Percentiles rank a stretch among this genome's conserved stretches.
These are phyloP conservation scores for Amphipyra tragopoginis DNA, from an alignment of 2,888 invertebrate species.

Conservation along the genomic window DNA sequence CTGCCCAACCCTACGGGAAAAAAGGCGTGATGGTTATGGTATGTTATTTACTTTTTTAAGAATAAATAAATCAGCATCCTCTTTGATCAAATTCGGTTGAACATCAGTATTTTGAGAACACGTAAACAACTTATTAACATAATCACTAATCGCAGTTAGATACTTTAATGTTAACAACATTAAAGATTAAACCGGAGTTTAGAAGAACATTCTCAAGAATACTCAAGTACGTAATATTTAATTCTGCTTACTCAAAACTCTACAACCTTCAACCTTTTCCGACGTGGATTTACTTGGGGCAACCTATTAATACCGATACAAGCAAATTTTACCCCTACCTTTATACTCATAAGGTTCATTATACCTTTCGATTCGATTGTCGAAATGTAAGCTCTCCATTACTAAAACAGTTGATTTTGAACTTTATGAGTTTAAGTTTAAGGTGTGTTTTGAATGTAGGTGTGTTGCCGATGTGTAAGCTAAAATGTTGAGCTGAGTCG, in stretches of 20 bases:
- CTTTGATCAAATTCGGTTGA: not conserved
- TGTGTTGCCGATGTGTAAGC: constrained; percentile 32
- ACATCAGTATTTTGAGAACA: constrained; percentile 17
- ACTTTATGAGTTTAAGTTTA: constrained; percentile 1
- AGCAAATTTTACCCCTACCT: constrained; percentile 7
- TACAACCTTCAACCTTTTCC: constrained; percentile 51
- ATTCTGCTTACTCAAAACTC: constrained; percentile 55
- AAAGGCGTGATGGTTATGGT: no score
- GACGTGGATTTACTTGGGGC: constrained; percentile 42
- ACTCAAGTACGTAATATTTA: constrained; percentile 56
- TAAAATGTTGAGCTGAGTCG: constrained; percentile 38
- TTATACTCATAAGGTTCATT: not conserved
- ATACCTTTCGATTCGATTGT: not conserved
- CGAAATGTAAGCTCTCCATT: constrained; percentile 33
- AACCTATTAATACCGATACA: constrained; percentile 30
- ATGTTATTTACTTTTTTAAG: no score
- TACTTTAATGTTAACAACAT: constrained; percentile 47
- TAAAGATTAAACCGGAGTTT: constrained; percentile 53
- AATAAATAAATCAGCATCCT: not conserved
- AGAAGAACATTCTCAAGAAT: constrained; percentile 54
- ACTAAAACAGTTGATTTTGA: constrained; percentile 23
- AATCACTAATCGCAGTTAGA: constrained; percentile 46
- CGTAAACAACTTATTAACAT: constrained; percentile 17
- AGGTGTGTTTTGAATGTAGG: constrained; percentile 10
- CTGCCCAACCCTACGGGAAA: no score